phyloP scores from a whole-genome alignment of 2,113 vertebrate species.

The Emydura subglobosa region DNA sequence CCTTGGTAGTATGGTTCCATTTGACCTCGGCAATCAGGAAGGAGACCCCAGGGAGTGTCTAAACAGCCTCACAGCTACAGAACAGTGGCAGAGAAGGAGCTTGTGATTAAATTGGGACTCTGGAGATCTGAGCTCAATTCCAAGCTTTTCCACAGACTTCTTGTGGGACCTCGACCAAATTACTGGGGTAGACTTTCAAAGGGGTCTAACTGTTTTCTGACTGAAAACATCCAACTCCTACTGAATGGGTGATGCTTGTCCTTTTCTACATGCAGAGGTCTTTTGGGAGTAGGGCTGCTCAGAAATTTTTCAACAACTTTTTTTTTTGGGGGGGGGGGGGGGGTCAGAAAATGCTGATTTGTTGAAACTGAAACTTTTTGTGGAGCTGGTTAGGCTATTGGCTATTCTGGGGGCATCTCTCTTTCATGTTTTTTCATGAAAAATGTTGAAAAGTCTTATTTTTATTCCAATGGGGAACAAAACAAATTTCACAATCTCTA shows the following conservation, averaged over 20 bases:
- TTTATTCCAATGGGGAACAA: neutral
- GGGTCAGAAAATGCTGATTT: neutral
- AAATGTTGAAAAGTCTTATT: neutral
- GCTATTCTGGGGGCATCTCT: neutral
- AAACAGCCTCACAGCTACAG: rapidly evolving
- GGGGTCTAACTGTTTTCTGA: neutral
- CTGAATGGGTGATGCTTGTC: neutral
- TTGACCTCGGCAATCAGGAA: neutral
- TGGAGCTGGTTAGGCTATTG: neutral
- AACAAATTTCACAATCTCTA: neutral
- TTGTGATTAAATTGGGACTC: neutral
- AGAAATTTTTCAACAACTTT: neutral
- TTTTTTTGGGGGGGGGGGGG: neutral
- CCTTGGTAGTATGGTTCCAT: rapidly evolving
- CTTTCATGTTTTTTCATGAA: too few species aligned
- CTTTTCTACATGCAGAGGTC: neutral
- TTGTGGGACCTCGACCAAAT: neutral
- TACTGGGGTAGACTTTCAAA: neutral
- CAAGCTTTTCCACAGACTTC: neutral
- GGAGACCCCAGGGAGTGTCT: neutral
- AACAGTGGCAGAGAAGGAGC: rapidly evolving
- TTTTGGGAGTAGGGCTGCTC: neutral
- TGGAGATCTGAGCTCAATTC: neutral
- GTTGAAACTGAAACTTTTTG: neutral
- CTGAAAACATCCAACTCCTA: neutral